Percentiles rank a stretch among this genome's conserved stretches.
Conservation (phyloP, 2,113 vertebrate species). For the Astur gentilis region DNA sequence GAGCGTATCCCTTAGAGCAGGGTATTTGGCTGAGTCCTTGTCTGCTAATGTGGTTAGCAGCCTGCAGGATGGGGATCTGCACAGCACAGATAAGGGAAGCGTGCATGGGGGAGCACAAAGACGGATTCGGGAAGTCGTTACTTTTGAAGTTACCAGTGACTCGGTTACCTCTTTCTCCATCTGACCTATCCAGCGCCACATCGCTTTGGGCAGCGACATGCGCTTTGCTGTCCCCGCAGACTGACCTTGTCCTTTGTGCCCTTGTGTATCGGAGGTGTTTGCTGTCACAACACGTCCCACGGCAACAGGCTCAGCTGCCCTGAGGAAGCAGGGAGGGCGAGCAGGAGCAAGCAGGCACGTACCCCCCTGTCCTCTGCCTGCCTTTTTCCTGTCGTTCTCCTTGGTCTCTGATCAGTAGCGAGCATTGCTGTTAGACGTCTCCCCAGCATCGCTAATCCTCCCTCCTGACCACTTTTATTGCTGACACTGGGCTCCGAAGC, state of each 20-base stretch:
- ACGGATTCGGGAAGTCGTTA: neutral
- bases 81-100: neutral
- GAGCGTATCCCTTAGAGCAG: neutral
- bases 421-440: neutral
- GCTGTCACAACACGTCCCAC: neutral
- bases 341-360: neutral
- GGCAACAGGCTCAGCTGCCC: neutral
- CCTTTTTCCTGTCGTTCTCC: neutral
- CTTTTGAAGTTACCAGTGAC: neutral
- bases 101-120: fast-evolving
- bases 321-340: neutral
- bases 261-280: neutral
- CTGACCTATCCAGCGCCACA: neutral
- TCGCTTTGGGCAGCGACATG: neutral
- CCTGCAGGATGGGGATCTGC: neutral
- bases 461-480: neutral
- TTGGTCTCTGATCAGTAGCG: neutral
- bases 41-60: neutral
- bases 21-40: neutral
- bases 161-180: neutral
- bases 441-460: neutral
- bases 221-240: fast-evolving
- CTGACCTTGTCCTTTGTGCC: neutral
- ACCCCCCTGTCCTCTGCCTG: neutral
- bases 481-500: neutral